These are phyloP conservation scores for Petrolisthes cinctipes DNA, from an alignment of 2,888 invertebrate species.

Conservation along the genomic window DNA sequence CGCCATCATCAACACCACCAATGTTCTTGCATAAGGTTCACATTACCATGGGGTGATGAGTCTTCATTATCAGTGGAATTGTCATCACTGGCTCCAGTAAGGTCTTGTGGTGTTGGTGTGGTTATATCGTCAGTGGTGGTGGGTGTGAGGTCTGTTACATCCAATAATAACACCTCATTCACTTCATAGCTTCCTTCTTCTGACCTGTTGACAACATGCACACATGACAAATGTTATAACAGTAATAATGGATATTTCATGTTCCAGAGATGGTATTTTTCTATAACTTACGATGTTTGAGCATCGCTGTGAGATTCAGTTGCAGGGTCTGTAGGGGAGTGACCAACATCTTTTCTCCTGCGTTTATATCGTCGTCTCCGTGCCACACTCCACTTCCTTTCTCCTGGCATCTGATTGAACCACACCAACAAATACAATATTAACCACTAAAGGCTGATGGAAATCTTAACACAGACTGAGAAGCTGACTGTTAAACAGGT, in stretches of 20 bases:
- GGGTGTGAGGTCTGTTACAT: background rate
- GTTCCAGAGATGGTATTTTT: background rate
- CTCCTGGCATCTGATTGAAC: background rate
- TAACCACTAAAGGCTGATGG: background rate
- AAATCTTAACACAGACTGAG: background rate
- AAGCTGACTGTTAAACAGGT: background rate
- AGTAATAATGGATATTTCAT: no score
- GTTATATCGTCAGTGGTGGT: background rate
- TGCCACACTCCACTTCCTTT: background rate
- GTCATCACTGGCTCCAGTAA: conserved; percentile 73
- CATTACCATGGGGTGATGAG: conserved; percentile 67
- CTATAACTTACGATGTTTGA: background rate
- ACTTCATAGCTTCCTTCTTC: background rate
- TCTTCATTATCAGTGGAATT: conserved; percentile 88
- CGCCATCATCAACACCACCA: no score
- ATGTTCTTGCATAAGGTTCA: background rate
- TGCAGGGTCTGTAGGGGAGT: background rate
- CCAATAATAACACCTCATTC: conserved; percentile 20
- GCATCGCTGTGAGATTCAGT: background rate
- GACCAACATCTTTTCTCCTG: background rate
- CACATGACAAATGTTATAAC: background rate
- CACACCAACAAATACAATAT: background rate
- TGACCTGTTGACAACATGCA: background rate
- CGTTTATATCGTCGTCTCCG: background rate
- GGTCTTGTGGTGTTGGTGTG: background rate